Conservation (phyloP, 1,140 invertebrate species). For the Cherax destructor region DNA sequence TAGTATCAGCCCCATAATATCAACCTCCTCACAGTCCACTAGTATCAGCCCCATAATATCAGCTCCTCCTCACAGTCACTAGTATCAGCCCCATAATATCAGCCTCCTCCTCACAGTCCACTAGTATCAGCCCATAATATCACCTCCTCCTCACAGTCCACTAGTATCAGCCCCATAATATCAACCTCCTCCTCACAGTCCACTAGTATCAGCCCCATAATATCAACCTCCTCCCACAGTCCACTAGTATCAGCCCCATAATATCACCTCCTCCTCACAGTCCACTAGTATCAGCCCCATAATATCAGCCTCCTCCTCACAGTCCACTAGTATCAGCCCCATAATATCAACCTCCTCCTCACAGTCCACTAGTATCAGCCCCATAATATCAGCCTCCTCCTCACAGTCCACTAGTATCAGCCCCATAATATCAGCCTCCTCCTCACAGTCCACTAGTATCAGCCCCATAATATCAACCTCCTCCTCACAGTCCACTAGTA, state of each 20-base stretch:
- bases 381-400: not conserved
- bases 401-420: not conserved
- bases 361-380: not conserved
- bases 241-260: not conserved
- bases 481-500: not conserved
- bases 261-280: not conserved
- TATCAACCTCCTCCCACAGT: not conserved
- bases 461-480: not conserved
- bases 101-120: not conserved
- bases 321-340: not conserved
- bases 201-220: not conserved
- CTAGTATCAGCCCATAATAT: not conserved
- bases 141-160: not conserved
- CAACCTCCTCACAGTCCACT: not conserved
- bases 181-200: not conserved
- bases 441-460: not conserved
- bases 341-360: not conserved
- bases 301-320: not conserved
- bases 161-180: not conserved
- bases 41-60: not conserved
- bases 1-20: not conserved
- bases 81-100: not conserved
- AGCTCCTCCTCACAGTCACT: not conserved
- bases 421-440: not conserved
- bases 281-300: not conserved